These are phyloP conservation scores for Acanthoscelides obtectus DNA, from an alignment of 2,888 invertebrate genomes.

Conservation along the genomic window DNA sequence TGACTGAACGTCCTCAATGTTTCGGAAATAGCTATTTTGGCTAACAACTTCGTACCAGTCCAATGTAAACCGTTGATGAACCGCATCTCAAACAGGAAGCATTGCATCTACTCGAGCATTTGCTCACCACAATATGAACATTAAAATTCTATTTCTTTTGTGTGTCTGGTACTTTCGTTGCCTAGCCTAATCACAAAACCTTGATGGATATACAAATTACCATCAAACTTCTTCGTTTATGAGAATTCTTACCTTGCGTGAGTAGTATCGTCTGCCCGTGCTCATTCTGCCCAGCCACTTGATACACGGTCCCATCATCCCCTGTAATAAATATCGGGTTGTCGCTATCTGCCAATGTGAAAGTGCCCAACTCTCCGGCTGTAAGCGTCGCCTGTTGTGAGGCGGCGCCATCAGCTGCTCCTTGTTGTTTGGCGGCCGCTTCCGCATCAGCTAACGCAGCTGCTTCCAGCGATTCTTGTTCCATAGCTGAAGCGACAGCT, in stretches of 20 bases:
- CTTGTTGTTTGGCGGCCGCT: constrained; percentile 7
- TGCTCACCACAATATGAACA: not conserved
- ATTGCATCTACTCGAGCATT: not conserved
- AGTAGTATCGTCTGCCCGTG: constrained; percentile 72
- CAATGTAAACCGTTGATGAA: too few species aligned
- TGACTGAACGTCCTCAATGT: too few species aligned
- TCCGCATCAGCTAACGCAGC: constrained; percentile 16
- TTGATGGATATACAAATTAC: not conserved
- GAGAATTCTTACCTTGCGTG: constrained; percentile 53
- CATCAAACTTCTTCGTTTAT: too few species aligned
- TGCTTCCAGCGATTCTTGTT: constrained; percentile 13
- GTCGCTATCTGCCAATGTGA: constrained; percentile 43
- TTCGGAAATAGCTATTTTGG: too few species aligned
- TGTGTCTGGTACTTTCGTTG: not conserved
- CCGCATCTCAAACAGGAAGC: too few species aligned
- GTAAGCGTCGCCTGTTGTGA: constrained; percentile 11
- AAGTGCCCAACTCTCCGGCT: constrained; percentile 32
- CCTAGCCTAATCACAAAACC: not conserved
- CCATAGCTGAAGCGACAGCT: not conserved
- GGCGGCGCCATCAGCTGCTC: not conserved
- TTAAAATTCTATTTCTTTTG: too few species aligned
- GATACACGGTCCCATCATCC: constrained; percentile 77
- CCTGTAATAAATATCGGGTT: constrained; percentile 74
- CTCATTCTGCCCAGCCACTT: constrained; percentile 69
- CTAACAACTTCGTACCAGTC: too few species aligned